Conservation (phyloP, 2,888 invertebrate species). For the Morpho deidamia region DNA sequence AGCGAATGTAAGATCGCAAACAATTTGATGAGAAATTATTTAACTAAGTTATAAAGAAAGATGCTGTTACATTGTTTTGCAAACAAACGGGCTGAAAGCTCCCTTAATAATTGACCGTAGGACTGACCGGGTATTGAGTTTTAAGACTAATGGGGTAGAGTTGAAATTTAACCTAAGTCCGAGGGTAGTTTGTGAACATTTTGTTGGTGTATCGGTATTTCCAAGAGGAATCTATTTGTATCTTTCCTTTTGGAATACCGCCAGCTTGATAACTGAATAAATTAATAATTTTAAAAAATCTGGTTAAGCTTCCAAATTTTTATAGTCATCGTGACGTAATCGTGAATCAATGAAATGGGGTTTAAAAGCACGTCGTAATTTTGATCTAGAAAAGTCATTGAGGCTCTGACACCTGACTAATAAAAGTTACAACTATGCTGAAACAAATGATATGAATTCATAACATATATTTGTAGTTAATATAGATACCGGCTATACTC, state of each 20-base stretch:
- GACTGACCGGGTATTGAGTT: constrained; percentile 4
- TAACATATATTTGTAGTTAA: too few relatives aligned
- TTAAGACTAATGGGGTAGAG: constrained; percentile 8
- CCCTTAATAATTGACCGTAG: constrained; percentile 1
- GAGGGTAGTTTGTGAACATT: constrained; percentile 15
- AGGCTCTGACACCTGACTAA: too few relatives aligned
- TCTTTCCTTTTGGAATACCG: constrained; percentile 26
- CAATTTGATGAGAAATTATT: constrained; percentile 17
- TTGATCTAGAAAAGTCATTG: too few relatives aligned
- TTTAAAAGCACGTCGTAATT: too few relatives aligned
- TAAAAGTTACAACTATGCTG: too few relatives aligned
- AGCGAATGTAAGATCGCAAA: constrained; percentile 13
- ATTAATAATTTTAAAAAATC: too few relatives aligned
- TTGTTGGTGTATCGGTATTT: constrained; percentile 25
- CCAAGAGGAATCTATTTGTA: constrained; percentile 23
- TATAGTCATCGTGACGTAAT: too few relatives aligned
- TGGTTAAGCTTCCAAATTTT: too few relatives aligned
- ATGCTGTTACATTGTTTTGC: constrained; percentile 17
- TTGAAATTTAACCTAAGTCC: constrained; percentile 7
- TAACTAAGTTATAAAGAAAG: constrained; percentile 18
- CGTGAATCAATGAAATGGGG: too few relatives aligned
- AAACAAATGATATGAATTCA: too few relatives aligned
- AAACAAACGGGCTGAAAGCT: constrained; percentile 7
- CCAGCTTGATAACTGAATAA: constrained; percentile 23
- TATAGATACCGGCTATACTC: too few relatives aligned